Percentiles rank a stretch among this genome's conserved stretches.
Evolutionary conservation across 2,113 vertebrate genomes (phyloP).

Genomic region (Axis porcinus): DNA sequence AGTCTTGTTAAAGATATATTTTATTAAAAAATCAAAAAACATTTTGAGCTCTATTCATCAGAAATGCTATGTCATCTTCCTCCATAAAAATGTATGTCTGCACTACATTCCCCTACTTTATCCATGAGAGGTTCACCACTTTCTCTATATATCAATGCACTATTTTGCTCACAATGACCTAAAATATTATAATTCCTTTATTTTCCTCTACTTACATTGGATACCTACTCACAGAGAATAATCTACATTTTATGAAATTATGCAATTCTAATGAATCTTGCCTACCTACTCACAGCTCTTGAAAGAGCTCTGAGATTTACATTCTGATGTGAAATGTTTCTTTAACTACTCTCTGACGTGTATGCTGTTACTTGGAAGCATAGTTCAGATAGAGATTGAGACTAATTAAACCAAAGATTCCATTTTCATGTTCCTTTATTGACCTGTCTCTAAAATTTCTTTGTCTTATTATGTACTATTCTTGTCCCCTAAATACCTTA

Average conservation of each 20-base stretch:
- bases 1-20: background rate
- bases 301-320: background rate
- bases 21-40: background rate
- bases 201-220: background rate
- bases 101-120: background rate
- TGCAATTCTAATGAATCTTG: background rate
- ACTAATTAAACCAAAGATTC: background rate
- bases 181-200: background rate
- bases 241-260: background rate
- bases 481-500: background rate
- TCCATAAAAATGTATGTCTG: background rate
- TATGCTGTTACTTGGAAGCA: background rate
- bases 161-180: background rate
- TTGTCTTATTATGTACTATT: background rate
- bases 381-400: background rate
- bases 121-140: background rate
- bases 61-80: constrained; percentile 25
- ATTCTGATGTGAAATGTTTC: background rate
- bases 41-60: constrained; percentile 43
- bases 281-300: background rate
- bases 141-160: background rate
- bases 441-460: background rate
- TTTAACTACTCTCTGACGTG: background rate
- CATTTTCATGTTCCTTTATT: background rate
- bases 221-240: background rate